A percentile compares a stretch with the other conserved stretches of the same genome.
phyloP scores from a whole-genome alignment of 2,113 vertebrate species.

The Madoqua kirkii region DNA sequence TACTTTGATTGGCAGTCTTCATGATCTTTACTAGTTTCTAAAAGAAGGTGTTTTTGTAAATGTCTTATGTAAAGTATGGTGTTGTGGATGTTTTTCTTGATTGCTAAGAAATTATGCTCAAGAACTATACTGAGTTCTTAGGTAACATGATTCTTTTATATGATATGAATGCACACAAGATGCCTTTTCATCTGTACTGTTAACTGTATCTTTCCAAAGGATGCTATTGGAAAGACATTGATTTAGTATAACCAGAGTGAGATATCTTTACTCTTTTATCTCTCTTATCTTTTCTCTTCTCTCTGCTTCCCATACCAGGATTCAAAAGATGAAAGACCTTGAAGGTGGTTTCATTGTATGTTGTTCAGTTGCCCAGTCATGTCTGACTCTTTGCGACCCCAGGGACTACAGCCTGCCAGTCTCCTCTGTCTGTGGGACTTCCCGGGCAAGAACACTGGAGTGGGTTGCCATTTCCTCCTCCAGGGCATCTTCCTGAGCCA shows the following conservation, averaged over 20 bases:
- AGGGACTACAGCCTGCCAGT: background rate
- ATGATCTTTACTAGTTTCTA: background rate
- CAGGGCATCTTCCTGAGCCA: background rate
- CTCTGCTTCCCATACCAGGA: background rate
- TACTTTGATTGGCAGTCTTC: background rate
- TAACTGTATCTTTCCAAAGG: background rate
- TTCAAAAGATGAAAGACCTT: background rate
- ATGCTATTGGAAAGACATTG: background rate
- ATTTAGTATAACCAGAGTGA: background rate
- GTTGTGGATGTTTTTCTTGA: background rate
- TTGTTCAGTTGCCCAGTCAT: background rate
- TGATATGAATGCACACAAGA: background rate
- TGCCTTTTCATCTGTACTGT: background rate
- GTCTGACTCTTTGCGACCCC: background rate
- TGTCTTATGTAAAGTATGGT: background rate
- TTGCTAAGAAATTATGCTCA: background rate
- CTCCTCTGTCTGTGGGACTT: background rate
- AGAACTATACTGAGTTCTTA: background rate
- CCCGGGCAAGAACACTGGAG: background rate
- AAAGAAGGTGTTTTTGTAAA: background rate
- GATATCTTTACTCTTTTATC: background rate
- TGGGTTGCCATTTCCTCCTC: background rate
- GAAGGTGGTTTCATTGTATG: background rate
- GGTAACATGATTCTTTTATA: background rate
- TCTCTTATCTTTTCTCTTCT: background rate